Evolutionary conservation across 2,888 invertebrate genomes (phyloP), one percentile per base, ranked within the genome.

Genomic region (Aethes cnicana): DNA sequence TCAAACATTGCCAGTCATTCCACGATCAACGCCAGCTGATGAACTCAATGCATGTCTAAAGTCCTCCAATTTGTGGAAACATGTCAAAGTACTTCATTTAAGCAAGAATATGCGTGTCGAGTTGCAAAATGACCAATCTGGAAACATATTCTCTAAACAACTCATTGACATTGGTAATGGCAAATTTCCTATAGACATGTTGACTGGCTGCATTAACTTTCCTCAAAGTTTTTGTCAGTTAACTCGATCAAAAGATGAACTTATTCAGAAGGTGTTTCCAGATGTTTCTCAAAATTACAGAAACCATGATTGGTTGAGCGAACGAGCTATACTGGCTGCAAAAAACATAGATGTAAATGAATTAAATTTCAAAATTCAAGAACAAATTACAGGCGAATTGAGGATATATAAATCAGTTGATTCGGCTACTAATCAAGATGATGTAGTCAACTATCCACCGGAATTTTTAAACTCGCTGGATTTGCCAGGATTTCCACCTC

Each of bases 41-140:
- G 69, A 72, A 64, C 44, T 74, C 9, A 75, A 73, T 56, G 68
- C 66, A 55, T 71, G 69, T 55, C 44, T 69, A 43, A 74, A 70
- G 55, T 58, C 64, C 18, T 72, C 69, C 23, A n/a, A n/a, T n/a
- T n/a, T n/a, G n/a, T n/a, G n/a, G n/a, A n/a, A n/a, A n/a, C n/a
- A n/a, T n/a, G n/a, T n/a, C n/a, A n/a, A n/a, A n/a, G n/a, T n/a
- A n/a, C n/a, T n/a, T n/a, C n/a, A n/a, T n/a, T n/a, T n/a, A 53
- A 25, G 63, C 35, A 60, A 37, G 42, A 57, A 62, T 36, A 59
- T 60, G 30, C 47, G 61, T 37, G 61, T 59, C 43, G 33, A 49
- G 28, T 59, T 59, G 47, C 57, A 57, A 50, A 55, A 58, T 47
- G 56, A 61, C 18, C 50, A 55, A 54, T 57, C 57, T 49, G 47